These are phyloP conservation scores for Ennomos fuscantarius DNA, from an alignment of 2,888 invertebrate genomes.

Conservation along the genomic window DNA sequence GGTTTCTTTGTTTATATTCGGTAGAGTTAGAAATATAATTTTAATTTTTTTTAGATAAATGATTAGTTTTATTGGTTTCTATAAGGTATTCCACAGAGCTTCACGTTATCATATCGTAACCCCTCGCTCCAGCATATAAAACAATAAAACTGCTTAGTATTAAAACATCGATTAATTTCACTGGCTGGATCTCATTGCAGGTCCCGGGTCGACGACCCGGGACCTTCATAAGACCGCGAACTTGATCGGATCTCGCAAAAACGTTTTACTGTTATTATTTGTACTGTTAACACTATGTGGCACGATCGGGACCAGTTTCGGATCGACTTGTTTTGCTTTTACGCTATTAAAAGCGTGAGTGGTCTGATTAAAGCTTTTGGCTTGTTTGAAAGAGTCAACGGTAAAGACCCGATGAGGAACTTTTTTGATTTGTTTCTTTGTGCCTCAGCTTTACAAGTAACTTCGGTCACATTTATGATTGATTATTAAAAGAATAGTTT, in stretches of 20 bases:
- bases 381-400: conserved; percentile 14
- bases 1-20: no score
- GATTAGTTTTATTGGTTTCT: no score
- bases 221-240: conserved; percentile 54
- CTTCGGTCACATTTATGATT: no score
- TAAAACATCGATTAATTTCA: conserved; percentile 25
- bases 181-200: conserved; percentile 48
- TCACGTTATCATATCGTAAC: background rate
- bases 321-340: conserved; percentile 27
- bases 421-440: conserved; percentile 5
- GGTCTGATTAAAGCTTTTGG: conserved; percentile 25
- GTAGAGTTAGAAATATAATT: no score
- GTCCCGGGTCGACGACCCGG: conserved; percentile 50
- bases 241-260: conserved; percentile 61
- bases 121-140: background rate
- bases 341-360: conserved; percentile 30
- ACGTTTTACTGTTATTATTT: conserved; percentile 59
- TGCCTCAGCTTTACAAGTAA: background rate
- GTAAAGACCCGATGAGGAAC: conserved; percentile 1
- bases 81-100: no score
- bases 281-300: conserved; percentile 42
- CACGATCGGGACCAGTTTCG: conserved; percentile 33
- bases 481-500: no score
- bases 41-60: no score
- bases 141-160: background rate